Percentiles rank a stretch among this genome's conserved stretches.
Evolutionary conservation across 2,113 vertebrate species (phyloP).

Genomic region (Isichthys henryi): DNA sequence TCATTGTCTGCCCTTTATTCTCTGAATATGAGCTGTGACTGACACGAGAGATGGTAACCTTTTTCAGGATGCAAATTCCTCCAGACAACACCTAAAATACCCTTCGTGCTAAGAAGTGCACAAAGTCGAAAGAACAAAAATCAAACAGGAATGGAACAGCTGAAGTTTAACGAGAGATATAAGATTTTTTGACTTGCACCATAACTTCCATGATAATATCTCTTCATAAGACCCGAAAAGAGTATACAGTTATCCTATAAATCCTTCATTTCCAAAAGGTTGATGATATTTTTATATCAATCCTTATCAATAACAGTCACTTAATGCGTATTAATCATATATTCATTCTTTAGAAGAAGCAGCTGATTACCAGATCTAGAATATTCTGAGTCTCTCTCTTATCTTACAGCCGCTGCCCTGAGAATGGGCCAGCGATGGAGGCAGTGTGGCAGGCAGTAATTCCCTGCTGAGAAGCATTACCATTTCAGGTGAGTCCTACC

Average conservation of each 20-base stretch:
- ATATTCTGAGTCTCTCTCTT: background rate
- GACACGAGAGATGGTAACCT: conserved; percentile 19
- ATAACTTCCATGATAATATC: background rate
- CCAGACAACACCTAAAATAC: conserved; percentile 18
- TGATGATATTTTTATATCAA: background rate
- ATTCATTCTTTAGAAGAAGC: background rate
- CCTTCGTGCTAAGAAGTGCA: background rate
- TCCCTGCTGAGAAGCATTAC: background rate
- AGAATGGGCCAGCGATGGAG: background rate
- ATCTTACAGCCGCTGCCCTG: background rate
- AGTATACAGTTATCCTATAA: background rate
- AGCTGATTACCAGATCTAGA: background rate
- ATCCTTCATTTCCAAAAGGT: conserved; percentile 2
- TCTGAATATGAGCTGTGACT: conserved; percentile 17
- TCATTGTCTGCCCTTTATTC: conserved; percentile 18
- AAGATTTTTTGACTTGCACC: background rate
- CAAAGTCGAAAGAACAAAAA: background rate
- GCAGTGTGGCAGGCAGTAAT: background rate
- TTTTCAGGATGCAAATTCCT: conserved; percentile 19
- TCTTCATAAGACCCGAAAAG: background rate
- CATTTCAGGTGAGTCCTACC: background rate
- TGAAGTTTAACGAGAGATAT: background rate
- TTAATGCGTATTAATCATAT: background rate
- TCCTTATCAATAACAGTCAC: conserved; percentile 10
- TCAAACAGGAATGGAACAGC: background rate